These are phyloP conservation scores for Acropora tenuis DNA, from an alignment of 64 coral and sea anemone species.

Conservation along the genomic window DNA sequence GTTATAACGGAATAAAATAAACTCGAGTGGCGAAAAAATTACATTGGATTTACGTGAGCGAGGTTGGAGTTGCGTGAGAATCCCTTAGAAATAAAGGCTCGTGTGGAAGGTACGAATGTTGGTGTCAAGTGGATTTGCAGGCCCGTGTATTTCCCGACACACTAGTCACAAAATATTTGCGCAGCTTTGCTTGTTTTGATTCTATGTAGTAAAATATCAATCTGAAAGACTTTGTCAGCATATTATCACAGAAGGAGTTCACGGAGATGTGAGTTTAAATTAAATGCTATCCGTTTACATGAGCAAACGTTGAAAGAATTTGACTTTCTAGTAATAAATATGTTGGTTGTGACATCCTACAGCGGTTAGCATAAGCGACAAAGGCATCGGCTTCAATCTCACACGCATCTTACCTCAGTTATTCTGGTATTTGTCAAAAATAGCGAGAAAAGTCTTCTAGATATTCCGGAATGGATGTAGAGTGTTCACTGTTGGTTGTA, in stretches of 20 bases:
- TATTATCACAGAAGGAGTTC: background rate
- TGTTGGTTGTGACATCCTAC: background rate
- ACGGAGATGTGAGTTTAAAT: background rate
- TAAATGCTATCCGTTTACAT: background rate
- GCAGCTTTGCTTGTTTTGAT: background rate
- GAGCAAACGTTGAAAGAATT: background rate
- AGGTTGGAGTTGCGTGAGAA: background rate
- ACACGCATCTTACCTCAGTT: no score
- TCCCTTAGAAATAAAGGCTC: background rate
- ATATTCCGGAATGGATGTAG: background rate
- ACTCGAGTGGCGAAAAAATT: background rate
- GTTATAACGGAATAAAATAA: conserved; percentile 4
- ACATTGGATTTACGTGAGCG: background rate
- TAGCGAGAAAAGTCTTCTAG: no score
- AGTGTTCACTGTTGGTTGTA: background rate
- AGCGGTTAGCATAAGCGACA: background rate
- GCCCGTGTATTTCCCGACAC: background rate
- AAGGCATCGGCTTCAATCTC: background rate
- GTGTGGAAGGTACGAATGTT: background rate
- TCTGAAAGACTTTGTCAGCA: background rate
- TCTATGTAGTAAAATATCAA: conserved; percentile 1
- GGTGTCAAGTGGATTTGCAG: background rate
- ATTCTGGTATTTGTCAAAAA: no score
- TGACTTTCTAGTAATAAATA: background rate
- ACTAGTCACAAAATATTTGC: background rate